Evolutionary conservation across 2,113 vertebrate genomes (phyloP), one percentile per base, ranked within the genome.

Genomic region (Podarcis muralis): DNA sequence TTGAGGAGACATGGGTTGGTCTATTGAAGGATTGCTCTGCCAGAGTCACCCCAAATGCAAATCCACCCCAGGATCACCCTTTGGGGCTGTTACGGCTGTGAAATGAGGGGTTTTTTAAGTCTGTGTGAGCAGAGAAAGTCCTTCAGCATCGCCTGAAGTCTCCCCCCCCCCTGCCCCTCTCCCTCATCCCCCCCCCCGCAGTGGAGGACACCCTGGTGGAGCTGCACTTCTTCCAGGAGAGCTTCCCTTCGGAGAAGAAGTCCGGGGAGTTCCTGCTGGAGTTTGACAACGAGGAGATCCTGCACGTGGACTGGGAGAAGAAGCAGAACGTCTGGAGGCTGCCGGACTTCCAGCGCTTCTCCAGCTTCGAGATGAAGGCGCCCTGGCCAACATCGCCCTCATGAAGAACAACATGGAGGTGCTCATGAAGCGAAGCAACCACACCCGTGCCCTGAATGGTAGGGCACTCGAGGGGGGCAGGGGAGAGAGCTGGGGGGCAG

Each of bases 171-270:
- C 9, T 1, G 35, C 66, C 77, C 0, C 4, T 35, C 0, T 1
- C 11, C 6, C 13, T 37, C 16, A 40, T 1, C 11, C 6, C 13
- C 48, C 16, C 48, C 5, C 6, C 9, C 80, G 89, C 35, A 93
- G 94, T 0, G 0, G 92, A 5, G 91, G 0, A 0, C 0, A 0
- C 76, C 82, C 74, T 0, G 84, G 90, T 27, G 0, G 3, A n/a
- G 0, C 0, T 0, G 0, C 86, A 5, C 90, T 83, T 68, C 89
- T 94, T 23, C 75, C 75, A 43, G 75, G 75, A 77, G 75, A 77
- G 75, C 37, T 77, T 77, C 35, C 75, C 75, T 22, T 79, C 30
- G 3, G 20, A 87, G 0, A 78, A 71, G 4, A 0, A 5, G 25
- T 78, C 27, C 0, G 89, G 94, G 3, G 80, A 93, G 57, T 93